A percentile compares a stretch with the other conserved stretches of the same genome.
Conservation (phyloP, 2,888 invertebrate genomes). For the Nasonia oneida region DNA sequence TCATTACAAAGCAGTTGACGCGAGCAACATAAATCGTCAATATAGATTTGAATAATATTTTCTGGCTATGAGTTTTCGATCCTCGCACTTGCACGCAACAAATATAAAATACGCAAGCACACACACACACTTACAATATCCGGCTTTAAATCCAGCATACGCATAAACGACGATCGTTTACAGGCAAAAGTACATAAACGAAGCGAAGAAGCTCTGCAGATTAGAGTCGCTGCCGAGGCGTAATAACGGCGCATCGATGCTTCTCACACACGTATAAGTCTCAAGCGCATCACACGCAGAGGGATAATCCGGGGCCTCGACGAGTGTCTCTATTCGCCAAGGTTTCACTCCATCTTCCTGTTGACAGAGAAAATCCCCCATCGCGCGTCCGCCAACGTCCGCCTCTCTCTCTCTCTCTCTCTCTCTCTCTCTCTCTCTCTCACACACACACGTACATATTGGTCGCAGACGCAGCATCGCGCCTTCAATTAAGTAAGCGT, state of each 20-base stretch:
- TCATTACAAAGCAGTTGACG: too few relatives aligned
- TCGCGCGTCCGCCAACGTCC: not conserved
- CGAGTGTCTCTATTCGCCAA: slow-evolving; percentile 76
- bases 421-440: not conserved
- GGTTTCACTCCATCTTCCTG: slow-evolving; percentile 78
- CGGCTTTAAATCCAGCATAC: too few relatives aligned
- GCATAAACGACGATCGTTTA: too few relatives aligned
- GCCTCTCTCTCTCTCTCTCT: not conserved
- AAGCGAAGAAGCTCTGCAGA: not conserved
- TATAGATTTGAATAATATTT: too few relatives aligned
- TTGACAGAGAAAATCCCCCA: slow-evolving; percentile 78
- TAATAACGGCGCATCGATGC: slow-evolving; percentile 9
- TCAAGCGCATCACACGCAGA: slow-evolving; percentile 62
- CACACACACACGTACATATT: slow-evolving; percentile 4
- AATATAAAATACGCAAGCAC: too few relatives aligned
- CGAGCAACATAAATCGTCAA: too few relatives aligned
- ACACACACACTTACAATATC: too few relatives aligned
- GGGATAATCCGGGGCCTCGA: slow-evolving; percentile 67
- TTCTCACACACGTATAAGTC: not conserved
- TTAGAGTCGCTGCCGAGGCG: not conserved
- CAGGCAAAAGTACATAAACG: not conserved
- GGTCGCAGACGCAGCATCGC: slow-evolving; percentile 7
- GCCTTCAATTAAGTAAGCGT: slow-evolving; percentile 42
- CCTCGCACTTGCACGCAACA: too few relatives aligned
- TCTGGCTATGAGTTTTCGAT: too few relatives aligned